phyloP scores from a whole-genome alignment of 2,888 invertebrate species.

The Lepidocyrtinus sp. region DNA sequence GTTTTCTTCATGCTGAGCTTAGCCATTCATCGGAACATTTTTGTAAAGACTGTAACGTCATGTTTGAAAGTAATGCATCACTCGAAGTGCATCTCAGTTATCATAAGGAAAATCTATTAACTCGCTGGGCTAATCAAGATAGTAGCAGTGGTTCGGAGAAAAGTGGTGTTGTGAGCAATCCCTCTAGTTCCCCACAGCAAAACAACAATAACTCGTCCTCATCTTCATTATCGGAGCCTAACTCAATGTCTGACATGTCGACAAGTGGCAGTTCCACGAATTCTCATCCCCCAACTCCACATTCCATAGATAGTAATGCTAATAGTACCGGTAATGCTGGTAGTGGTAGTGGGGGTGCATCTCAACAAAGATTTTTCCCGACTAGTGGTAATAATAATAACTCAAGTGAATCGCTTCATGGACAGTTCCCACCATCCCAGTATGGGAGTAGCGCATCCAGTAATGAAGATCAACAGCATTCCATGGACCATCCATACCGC shows the following conservation, averaged over 20 bases:
- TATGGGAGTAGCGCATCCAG: constrained; percentile 70
- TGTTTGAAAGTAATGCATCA: constrained; percentile 83
- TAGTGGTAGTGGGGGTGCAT: constrained; percentile 39
- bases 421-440: constrained; percentile 57
- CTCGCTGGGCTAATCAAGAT: constrained; percentile 79
- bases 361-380: constrained; percentile 56
- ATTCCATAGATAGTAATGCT: constrained; percentile 51
- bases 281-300: constrained; percentile 62
- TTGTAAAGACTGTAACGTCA: constrained; percentile 84
- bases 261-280: constrained; percentile 61
- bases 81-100: constrained; percentile 86
- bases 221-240: constrained; percentile 54
- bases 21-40: constrained; percentile 73
- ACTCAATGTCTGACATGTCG: constrained; percentile 60
- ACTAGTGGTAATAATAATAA: constrained; percentile 27
- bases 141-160: constrained; percentile 55
- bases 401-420: constrained; percentile 68
- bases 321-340: constrained; percentile 32
- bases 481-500: constrained; percentile 68
- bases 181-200: constrained; percentile 52
- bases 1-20: constrained; percentile 72
- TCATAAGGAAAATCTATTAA: constrained; percentile 83
- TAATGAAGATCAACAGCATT: constrained; percentile 47
- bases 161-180: constrained; percentile 55
- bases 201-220: constrained; percentile 49